Evolutionary conservation across 2,113 vertebrate genomes (phyloP).

Genomic region (Rhineura floridana): DNA sequence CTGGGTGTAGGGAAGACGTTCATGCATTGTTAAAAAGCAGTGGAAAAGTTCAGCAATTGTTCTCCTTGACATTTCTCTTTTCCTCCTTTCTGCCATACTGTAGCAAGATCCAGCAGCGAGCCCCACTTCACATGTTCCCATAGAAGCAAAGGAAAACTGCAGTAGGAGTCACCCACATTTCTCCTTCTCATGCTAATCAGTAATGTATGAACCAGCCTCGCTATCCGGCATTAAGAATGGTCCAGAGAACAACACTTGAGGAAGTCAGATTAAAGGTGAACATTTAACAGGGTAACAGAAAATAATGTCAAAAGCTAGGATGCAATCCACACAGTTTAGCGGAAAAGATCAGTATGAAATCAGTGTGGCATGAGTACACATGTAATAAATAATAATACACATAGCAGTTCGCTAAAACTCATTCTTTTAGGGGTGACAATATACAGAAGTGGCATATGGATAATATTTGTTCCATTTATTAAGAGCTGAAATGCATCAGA

Average conservation of each 20-base stretch:
- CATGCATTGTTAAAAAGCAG: background rate
- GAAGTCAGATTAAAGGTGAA: background rate
- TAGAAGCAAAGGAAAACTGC: conserved; percentile 9
- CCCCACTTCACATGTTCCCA: conserved; percentile 1
- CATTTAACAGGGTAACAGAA: background rate
- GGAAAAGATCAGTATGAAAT: background rate
- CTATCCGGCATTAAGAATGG: background rate
- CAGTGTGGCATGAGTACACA: too few species aligned
- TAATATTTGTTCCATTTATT: background rate
- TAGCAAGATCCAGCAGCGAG: background rate
- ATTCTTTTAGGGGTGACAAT: background rate
- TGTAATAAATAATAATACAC: too few species aligned
- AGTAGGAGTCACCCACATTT: background rate
- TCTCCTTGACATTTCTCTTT: conserved; percentile 25
- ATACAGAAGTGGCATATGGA: background rate
- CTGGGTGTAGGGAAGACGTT: too few species aligned
- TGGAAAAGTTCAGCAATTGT: background rate
- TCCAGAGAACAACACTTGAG: background rate
- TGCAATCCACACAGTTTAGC: background rate
- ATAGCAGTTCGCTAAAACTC: background rate
- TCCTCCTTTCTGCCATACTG: background rate
- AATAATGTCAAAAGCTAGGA: background rate
- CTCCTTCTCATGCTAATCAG: background rate
- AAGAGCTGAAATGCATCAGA: background rate
- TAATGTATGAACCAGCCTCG: background rate